Percentiles rank a stretch among this genome's conserved stretches.
phyloP scores from a whole-genome alignment of 2,113 vertebrate genomes.

The Pollachius pollachius region DNA sequence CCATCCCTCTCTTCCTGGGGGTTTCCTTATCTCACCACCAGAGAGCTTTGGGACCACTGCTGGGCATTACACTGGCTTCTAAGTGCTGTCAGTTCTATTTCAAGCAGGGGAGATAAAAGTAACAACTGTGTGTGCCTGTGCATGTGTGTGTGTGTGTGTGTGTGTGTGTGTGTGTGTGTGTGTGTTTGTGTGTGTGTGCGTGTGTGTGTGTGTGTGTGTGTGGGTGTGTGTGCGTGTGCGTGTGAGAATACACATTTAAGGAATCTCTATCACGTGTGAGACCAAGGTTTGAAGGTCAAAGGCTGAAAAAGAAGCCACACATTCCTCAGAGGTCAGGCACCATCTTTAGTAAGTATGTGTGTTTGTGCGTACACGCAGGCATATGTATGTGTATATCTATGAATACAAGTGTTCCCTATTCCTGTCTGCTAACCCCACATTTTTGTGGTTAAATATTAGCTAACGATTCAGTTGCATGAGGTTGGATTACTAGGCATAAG shows the following conservation, averaged over 20 bases:
- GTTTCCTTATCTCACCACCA: slow-evolving; percentile 40
- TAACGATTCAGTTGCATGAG: slow-evolving; percentile 41
- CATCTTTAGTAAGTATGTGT: slow-evolving; percentile 44
- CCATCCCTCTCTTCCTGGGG: slow-evolving; percentile 40
- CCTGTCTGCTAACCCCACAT: slow-evolving; percentile 23
- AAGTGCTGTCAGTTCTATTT: slow-evolving; percentile 54
- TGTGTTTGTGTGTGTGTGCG: slow-evolving; percentile 2
- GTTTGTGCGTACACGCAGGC: slow-evolving; percentile 29
- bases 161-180: too few species aligned
- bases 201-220: slow-evolving; percentile 15
- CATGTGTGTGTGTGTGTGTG: slow-evolving; percentile 17
- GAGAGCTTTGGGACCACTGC: slow-evolving; percentile 32
- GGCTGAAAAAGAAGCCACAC: slow-evolving; percentile 62
- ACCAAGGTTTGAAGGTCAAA: slow-evolving; percentile 66
- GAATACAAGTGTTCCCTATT: slow-evolving; percentile 17
- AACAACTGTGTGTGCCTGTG: slow-evolving; percentile 8
- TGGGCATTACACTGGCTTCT: slow-evolving; percentile 46
- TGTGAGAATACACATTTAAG: slow-evolving; percentile 39
- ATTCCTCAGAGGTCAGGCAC: slow-evolving; percentile 70
- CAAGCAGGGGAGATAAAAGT: slow-evolving; percentile 49
- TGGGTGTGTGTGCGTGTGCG: slow-evolving; percentile 22
- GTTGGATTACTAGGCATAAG: slow-evolving; percentile 5
- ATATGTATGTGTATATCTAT: slow-evolving; percentile 6
- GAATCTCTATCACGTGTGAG: slow-evolving; percentile 69
- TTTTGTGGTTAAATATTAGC: slow-evolving; percentile 52